These are phyloP conservation scores for Nyctereutes procyonoides DNA, from an alignment of 2,113 vertebrate species.

Conservation along the genomic window DNA sequence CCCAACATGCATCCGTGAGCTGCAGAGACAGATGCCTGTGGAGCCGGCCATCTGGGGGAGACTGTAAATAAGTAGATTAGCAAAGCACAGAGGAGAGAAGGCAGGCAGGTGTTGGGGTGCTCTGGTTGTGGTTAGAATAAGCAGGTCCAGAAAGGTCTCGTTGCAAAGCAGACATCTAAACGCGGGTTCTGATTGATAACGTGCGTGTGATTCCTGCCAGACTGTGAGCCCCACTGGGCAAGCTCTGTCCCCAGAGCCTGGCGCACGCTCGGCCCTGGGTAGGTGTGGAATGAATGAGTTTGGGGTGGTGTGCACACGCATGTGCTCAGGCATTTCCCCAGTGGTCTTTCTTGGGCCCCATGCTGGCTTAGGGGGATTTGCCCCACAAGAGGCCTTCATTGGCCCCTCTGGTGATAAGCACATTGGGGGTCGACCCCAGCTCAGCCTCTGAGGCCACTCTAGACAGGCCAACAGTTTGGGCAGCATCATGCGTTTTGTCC, in stretches of 20 bases:
- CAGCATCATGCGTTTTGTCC: fast-evolving
- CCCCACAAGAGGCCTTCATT: neutral
- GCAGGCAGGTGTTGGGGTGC: fast-evolving
- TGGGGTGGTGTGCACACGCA: neutral
- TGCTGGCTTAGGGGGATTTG: too few species aligned
- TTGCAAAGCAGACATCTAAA: fast-evolving
- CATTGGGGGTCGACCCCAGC: too few species aligned
- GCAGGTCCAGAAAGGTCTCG: neutral
- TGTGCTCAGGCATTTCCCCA: neutral
- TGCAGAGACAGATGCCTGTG: neutral
- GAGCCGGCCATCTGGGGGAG: fast-evolving
- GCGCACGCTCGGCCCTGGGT: neutral
- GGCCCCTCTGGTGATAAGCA: neutral
- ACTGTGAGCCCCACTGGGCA: too few species aligned
- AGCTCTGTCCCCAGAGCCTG: neutral
- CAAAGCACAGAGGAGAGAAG: fast-evolving
- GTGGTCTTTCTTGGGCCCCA: neutral
- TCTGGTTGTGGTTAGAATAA: too few species aligned
- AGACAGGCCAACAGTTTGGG: neutral
- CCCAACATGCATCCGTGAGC: too few species aligned
- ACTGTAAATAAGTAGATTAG: too few species aligned
- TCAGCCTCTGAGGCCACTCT: neutral
- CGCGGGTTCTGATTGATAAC: fast-evolving
- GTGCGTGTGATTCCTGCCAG: too few species aligned
- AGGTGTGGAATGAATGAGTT: fast-evolving